Conservation (phyloP, 2,797 vertebrate species). For the Apogon talboti region DNA sequence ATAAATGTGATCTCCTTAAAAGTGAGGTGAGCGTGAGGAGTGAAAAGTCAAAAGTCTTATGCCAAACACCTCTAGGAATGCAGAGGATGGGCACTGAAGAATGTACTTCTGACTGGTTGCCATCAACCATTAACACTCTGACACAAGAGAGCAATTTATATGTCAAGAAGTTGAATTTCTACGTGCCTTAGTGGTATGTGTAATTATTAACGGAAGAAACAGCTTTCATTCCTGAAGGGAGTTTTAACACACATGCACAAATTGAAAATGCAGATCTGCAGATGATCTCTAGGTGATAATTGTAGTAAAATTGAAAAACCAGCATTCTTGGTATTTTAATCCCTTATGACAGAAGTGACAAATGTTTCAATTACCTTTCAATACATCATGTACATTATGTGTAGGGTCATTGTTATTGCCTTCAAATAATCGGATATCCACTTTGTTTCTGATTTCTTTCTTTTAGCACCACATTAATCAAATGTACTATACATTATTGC, state of each 20-base stretch:
- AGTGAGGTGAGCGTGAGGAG: conserved; percentile 47
- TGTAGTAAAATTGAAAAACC: conserved; percentile 1
- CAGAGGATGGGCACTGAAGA: conserved; percentile 34
- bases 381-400: background rate
- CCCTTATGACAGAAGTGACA: background rate
- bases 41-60: conserved; percentile 45
- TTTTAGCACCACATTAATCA: conserved; percentile 52
- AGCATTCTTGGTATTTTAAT: conserved; percentile 13
- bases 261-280: conserved; percentile 15
- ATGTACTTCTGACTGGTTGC: conserved; percentile 23
- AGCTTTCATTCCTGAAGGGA: conserved; percentile 23
- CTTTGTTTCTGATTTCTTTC: conserved; percentile 45
- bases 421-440: conserved; percentile 8
- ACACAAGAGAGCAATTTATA: conserved; percentile 56
- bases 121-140: conserved; percentile 47
- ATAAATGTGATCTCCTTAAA: conserved; percentile 32
- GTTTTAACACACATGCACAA: conserved; percentile 38
- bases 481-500: conserved; percentile 26
- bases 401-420: background rate
- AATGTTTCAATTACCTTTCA: conserved; percentile 7
- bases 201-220: conserved; percentile 38
- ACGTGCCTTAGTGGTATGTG: conserved; percentile 48
- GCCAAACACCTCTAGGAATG: conserved; percentile 71
- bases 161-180: conserved; percentile 61
- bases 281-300: background rate